These are phyloP conservation scores for Taenaris catops DNA, from an alignment of 2,888 invertebrate genomes.

Conservation along the genomic window DNA sequence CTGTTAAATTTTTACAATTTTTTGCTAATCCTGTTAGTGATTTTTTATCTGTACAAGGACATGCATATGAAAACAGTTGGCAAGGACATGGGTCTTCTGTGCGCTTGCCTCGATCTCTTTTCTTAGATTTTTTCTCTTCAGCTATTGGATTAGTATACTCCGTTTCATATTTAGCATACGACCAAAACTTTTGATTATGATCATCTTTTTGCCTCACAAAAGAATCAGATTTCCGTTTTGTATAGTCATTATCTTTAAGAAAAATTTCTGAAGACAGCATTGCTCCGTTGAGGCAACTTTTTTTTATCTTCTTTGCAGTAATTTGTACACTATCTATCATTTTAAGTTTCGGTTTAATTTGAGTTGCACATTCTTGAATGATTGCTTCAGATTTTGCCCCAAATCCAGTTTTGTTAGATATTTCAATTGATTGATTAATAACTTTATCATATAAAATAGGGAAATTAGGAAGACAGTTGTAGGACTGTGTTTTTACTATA, in stretches of 20 bases:
- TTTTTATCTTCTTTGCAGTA: conserved; percentile 37
- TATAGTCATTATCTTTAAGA: conserved; percentile 39
- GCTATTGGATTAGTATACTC: conserved; percentile 43
- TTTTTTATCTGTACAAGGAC: conserved; percentile 43
- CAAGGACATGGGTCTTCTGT: conserved; percentile 56
- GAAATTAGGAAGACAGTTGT: conserved; percentile 40
- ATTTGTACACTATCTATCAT: conserved; percentile 36
- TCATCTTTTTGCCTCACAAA: conserved; percentile 28
- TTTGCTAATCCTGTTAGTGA: conserved; percentile 27
- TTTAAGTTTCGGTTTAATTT: conserved; percentile 38
- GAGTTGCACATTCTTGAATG: conserved; percentile 52
- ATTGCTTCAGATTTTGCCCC: conserved; percentile 37
- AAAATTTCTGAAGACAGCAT: conserved; percentile 49
- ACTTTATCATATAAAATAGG: conserved; percentile 36
- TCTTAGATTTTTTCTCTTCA: conserved; percentile 43
- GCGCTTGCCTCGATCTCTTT: conserved; percentile 40
- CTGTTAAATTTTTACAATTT: conserved; percentile 24
- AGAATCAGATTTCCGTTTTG: conserved; percentile 25
- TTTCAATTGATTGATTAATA: conserved; percentile 30
- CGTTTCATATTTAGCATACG: conserved; percentile 51
- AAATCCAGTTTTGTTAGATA: conserved; percentile 30
- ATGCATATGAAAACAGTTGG: conserved; percentile 58
- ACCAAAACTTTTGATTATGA: conserved; percentile 51
- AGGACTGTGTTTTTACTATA: conserved; percentile 54
- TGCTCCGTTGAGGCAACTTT: conserved; percentile 30